Base-by-base conservation (phyloP, 2,888 invertebrate species). In the Geotrupes spiniger region DNA sequence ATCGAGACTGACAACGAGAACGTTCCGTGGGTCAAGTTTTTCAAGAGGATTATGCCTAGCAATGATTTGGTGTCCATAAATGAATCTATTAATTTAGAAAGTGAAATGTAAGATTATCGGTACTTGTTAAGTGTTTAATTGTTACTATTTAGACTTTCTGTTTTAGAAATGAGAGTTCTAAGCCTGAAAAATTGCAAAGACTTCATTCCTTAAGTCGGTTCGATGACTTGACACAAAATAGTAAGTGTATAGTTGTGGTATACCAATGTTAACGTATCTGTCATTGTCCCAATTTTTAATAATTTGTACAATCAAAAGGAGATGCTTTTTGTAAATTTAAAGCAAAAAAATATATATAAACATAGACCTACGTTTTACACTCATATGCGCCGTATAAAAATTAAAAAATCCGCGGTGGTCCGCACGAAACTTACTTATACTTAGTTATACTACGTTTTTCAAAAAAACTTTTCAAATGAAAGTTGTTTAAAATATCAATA, bases 51-150 rank as follows among this genome's bases (percentile, higher is more conserved):
- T 42, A 78, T 78, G 51, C 78, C 81, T 10, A 80, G 79, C 56
- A 80, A 81, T 60, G 76, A 80, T 25, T 74, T 87, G 51, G 82
- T 80, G 60, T 85, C 83, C 46, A 81, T 90, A 50, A 89, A 88
- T 70, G 83, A 82, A 62, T 80, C 83, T 9, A 78, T 89, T 36
- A 72, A 77, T 26, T 74, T 84, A 62, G 85, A 86, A 62, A 56
- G 54, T 4, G 66, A 68, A 16, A 52, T 53, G 58, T 59, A 52
- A 50, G 54, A 46, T 31, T 6, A 27, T 14, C n/a, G n/a, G n/a
- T 27, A 25, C 11, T 11, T 33, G 28, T 40, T 11, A 4, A 6
- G 6, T 21, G 6, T 29, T 16, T 17, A 9, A 12, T 21, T 14
- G 28, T 31, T 28, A 16, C 17, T 46, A 4, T 28, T 21, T 36